Conservation (phyloP, 2,797 vertebrate genomes). For the Acanthornis magna region DNA sequence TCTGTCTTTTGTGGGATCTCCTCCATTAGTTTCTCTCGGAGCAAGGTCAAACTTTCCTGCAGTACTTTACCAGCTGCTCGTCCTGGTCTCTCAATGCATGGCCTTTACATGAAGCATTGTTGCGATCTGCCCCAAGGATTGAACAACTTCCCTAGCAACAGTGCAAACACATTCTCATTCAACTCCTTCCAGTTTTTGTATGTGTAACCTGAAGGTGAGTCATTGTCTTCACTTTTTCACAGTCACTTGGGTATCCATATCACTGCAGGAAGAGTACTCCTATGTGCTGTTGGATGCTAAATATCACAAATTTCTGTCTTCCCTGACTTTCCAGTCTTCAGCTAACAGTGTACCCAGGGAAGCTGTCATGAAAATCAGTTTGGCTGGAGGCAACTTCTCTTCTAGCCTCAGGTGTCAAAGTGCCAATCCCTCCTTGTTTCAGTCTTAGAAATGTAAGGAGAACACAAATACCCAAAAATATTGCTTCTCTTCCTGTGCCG, state of each 20-base stretch:
- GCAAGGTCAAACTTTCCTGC: not conserved
- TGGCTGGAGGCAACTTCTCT: not conserved
- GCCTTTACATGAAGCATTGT: not conserved
- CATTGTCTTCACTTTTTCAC: not conserved
- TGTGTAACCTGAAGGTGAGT: not conserved
- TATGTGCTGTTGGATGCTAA: not conserved
- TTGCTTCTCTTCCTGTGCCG: not conserved
- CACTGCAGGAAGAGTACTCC: not conserved
- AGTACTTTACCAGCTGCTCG: not conserved
- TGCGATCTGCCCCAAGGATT: not conserved
- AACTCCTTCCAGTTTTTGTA: not conserved
- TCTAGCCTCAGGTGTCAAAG: not conserved
- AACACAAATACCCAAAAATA: not conserved
- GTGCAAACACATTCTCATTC: not conserved
- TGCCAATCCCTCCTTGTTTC: not conserved
- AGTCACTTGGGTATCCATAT: not conserved
- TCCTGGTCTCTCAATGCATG: not conserved
- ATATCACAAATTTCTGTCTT: not conserved
- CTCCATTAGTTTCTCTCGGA: not conserved
- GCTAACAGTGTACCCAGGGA: not conserved
- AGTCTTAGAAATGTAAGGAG: not conserved
- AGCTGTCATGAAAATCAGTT: not conserved
- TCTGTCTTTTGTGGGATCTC: not conserved
- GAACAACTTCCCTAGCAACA: not conserved
- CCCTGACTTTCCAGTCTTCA: not conserved